Conservation (phyloP, 35 echinoderm and acorn worm genomes). For the Hemicentrotus pulcherrimus region DNA sequence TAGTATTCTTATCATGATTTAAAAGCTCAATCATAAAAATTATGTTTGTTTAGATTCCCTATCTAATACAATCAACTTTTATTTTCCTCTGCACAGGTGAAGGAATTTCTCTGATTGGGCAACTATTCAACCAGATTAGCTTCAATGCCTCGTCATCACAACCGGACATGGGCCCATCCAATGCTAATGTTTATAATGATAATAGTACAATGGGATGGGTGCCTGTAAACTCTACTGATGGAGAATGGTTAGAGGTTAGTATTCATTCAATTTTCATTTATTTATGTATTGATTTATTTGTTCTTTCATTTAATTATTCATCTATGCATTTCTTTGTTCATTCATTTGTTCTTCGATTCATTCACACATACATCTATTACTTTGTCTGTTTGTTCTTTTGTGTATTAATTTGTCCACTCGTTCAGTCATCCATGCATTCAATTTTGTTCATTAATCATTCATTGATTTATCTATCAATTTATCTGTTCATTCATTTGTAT, state of each 20-base stretch:
- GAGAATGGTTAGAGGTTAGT: conserved; percentile 28
- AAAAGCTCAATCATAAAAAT: no score
- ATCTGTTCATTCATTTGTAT: no score
- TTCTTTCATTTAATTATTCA: no score
- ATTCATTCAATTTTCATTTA: not conserved
- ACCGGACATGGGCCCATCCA: not conserved
- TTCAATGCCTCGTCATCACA: conserved; percentile 19
- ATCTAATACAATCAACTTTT: no score
- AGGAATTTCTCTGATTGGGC: not conserved
- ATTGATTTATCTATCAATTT: no score
- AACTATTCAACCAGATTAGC: not conserved
- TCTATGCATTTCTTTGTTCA: no score
- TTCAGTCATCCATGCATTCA: no score
- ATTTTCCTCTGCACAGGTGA: conserved; percentile 14
- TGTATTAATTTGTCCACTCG: not conserved
- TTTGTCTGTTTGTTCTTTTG: not conserved
- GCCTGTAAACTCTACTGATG: conserved; percentile 50
- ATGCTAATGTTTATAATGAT: conserved; percentile 36
- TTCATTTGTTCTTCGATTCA: no score
- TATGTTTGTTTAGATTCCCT: no score
- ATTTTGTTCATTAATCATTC: no score
- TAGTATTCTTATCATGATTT: no score
- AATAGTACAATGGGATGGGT: conserved; percentile 53
- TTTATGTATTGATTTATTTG: not conserved
- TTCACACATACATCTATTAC: no score